These are phyloP conservation scores for Anser cygnoides DNA, from an alignment of 2,113 vertebrate species.

Conservation along the genomic window DNA sequence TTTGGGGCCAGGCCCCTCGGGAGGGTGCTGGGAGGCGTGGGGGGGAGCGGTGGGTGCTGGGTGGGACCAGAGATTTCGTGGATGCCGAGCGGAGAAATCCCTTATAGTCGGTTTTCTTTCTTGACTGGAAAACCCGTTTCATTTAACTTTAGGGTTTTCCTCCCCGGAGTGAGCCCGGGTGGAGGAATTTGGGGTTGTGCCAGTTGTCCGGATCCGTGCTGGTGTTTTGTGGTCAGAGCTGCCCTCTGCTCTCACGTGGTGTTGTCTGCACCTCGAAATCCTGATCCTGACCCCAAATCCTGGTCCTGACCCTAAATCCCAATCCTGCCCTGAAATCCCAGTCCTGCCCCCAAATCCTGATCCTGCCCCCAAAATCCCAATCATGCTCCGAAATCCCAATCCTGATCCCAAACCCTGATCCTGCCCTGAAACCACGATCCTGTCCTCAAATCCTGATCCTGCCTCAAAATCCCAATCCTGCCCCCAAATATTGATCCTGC, in stretches of 20 bases:
- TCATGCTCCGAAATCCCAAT: too few species aligned
- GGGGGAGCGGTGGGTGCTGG: not conserved
- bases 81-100: not conserved
- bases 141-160: not conserved
- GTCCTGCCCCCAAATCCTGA: too few species aligned
- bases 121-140: not conserved
- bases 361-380: too few species aligned
- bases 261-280: rapidly evolving
- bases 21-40: not conserved
- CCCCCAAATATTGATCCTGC: too few species aligned
- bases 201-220: not conserved
- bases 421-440: too few species aligned
- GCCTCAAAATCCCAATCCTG: too few species aligned
- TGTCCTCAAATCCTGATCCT: too few species aligned
- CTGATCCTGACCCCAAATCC: not conserved
- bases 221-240: not conserved
- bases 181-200: not conserved
- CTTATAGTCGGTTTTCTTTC: not conserved
- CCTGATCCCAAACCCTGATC: too few species aligned
- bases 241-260: rapidly evolving
- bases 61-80: not conserved
- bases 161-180: rapidly evolving
- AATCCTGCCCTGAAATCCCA: too few species aligned
- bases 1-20: not conserved
- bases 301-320: not conserved